These are phyloP conservation scores for Camponotus floridanus DNA, from an alignment of 1,140 invertebrate genomes.

Conservation along the genomic window DNA sequence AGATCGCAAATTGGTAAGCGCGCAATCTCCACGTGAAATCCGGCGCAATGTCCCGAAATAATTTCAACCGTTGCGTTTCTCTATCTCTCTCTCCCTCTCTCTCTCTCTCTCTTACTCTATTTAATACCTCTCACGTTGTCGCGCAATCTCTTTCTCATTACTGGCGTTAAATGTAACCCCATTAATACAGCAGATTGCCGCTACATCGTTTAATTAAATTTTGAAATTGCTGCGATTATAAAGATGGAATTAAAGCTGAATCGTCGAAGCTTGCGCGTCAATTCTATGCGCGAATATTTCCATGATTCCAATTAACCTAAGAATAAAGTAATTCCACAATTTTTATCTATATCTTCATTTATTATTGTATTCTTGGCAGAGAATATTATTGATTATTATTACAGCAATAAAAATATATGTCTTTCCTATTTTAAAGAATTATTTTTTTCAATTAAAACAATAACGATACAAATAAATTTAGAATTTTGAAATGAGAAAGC, in stretches of 20 bases:
- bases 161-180: slow-evolving; percentile 52
- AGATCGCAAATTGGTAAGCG: slow-evolving; percentile 61
- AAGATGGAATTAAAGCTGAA: slow-evolving; percentile 51
- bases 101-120: slow-evolving; percentile 14
- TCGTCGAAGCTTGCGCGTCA: slow-evolving; percentile 34
- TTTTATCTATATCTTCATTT: slow-evolving; percentile 4
- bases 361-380: background rate
- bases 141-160: slow-evolving; percentile 61
- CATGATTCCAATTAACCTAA: slow-evolving; percentile 45
- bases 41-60: slow-evolving; percentile 50
- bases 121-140: slow-evolving; percentile 36
- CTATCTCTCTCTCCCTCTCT: slow-evolving; percentile 20
- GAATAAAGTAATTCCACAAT: slow-evolving; percentile 10
- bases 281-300: slow-evolving; percentile 33
- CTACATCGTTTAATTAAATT: slow-evolving; percentile 61
- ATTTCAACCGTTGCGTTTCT: slow-evolving; percentile 48
- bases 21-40: slow-evolving; percentile 53
- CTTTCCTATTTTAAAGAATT: too few species aligned
- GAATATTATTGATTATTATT: background rate
- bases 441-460: background rate
- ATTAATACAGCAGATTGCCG: slow-evolving; percentile 57
- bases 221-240: slow-evolving; percentile 52
- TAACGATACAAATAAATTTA: background rate
- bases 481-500: background rate
- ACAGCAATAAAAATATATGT: background rate